A percentile compares a stretch with the other conserved stretches of the same genome.
Evolutionary conservation across 2,113 vertebrate species (phyloP).

Genomic region (Prolemur simus): DNA sequence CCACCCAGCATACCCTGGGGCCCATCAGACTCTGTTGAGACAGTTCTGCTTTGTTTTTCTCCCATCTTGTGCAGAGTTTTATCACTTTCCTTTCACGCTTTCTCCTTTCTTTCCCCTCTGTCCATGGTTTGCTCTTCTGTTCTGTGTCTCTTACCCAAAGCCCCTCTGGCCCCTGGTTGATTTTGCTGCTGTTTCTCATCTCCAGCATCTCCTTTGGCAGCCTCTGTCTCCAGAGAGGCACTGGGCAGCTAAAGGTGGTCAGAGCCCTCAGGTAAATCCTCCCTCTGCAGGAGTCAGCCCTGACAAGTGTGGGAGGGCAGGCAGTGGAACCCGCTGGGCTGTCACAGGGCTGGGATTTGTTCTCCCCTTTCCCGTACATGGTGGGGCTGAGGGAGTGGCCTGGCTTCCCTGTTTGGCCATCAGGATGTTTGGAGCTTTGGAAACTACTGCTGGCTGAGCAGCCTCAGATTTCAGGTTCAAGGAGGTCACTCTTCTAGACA

Average conservation of each 20-base stretch:
- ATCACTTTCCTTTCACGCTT: slow-evolving; percentile 63
- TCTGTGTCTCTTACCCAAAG: slow-evolving; percentile 68
- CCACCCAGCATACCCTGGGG: too few relatives aligned
- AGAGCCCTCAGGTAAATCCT: slow-evolving; percentile 80
- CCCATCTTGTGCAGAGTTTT: not conserved
- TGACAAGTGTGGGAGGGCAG: not conserved
- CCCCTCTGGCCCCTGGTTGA: slow-evolving; percentile 71
- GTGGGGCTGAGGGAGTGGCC: not conserved
- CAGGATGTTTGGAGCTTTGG: not conserved
- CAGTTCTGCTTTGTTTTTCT: not conserved
- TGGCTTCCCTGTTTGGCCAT: not conserved
- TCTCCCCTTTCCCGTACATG: not conserved
- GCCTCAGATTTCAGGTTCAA: not conserved
- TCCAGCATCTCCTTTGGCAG: slow-evolving; percentile 58
- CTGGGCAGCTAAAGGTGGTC: slow-evolving; percentile 70
- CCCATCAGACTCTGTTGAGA: not conserved
- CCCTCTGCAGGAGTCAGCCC: not conserved
- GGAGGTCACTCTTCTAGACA: not conserved
- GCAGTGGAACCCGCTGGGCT: not conserved
- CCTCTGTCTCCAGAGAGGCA: slow-evolving; percentile 76
- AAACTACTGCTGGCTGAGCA: not conserved
- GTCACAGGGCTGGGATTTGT: not conserved
- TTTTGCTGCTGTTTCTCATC: slow-evolving; percentile 77
- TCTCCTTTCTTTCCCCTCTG: slow-evolving; percentile 25
- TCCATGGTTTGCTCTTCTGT: slow-evolving; percentile 56